Conservation (phyloP, 2,888 invertebrate species). For the Calliscelio sp. region DNA sequence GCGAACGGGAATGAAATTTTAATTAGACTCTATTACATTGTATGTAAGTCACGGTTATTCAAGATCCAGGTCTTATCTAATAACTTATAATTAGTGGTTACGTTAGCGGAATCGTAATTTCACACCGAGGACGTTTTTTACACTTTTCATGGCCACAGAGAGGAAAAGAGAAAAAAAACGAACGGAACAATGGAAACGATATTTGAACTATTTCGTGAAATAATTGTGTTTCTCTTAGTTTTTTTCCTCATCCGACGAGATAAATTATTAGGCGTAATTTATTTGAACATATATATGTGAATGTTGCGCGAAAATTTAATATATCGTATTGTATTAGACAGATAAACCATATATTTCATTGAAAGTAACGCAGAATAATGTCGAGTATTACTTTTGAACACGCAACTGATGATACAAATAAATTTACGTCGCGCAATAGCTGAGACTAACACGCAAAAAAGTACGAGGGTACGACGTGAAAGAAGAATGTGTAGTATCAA, state of each 20-base stretch:
- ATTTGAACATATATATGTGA: too few species aligned
- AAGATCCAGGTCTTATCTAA: conserved; percentile 63
- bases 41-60: conserved; percentile 66
- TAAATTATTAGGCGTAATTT: too few species aligned
- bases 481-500: conserved; percentile 56
- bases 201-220: too few species aligned
- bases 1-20: conserved; percentile 46
- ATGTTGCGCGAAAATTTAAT: too few species aligned
- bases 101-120: conserved; percentile 47
- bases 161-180: too few species aligned
- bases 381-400: conserved; percentile 50
- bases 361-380: conserved; percentile 44
- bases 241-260: too few species aligned
- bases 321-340: conserved; percentile 2
- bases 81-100: conserved; percentile 57
- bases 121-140: conserved; percentile 27
- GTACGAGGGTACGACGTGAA: conserved; percentile 19
- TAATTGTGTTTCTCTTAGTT: too few species aligned
- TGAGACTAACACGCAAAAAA: conserved; percentile 6
- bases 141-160: not conserved
- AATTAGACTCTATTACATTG: conserved; percentile 53
- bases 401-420: conserved; percentile 64
- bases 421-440: conserved; percentile 56
- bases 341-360: conserved; percentile 40
- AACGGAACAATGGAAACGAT: too few species aligned